Evolutionary conservation across 2,888 invertebrate genomes (phyloP).

Genomic region (Cheilosia grossa): DNA sequence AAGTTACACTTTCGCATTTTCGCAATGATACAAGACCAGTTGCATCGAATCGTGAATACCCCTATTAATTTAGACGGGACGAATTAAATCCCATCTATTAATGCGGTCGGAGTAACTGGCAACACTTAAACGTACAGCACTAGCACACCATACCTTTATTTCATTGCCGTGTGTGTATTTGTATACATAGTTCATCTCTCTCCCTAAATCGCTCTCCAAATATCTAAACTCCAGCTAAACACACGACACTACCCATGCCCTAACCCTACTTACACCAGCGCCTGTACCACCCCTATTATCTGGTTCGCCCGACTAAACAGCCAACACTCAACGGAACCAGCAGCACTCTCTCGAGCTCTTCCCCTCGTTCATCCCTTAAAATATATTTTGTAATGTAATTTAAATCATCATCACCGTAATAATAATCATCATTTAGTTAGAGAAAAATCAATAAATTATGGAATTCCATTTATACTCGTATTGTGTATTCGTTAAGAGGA

Average conservation of each 20-base stretch:
- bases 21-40: too few species aligned
- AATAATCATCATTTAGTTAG: constrained; percentile 73
- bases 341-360: constrained; percentile 75
- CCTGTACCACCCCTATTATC: constrained; percentile 7
- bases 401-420: constrained; percentile 76
- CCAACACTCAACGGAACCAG: constrained; percentile 17
- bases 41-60: too few species aligned
- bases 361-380: constrained; percentile 73
- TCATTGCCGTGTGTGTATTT: constrained; percentile 54
- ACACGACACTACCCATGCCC: constrained; percentile 14
- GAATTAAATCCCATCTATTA: neutral
- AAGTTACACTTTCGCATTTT: too few species aligned
- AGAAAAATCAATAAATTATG: constrained; percentile 77
- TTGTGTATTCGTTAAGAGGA: constrained; percentile 70
- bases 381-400: constrained; percentile 76
- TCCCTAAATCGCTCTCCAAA: constrained; percentile 58
- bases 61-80: too few species aligned
- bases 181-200: constrained; percentile 58
- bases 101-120: constrained; percentile 47
- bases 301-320: constrained; percentile 6
- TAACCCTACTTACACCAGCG: neutral
- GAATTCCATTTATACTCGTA: constrained; percentile 65
- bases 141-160: constrained; percentile 33
- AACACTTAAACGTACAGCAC: constrained; percentile 45
- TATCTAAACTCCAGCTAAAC: constrained; percentile 58